Conservation (phyloP, 2,888 invertebrate genomes). For the Steromphala cineraria region DNA sequence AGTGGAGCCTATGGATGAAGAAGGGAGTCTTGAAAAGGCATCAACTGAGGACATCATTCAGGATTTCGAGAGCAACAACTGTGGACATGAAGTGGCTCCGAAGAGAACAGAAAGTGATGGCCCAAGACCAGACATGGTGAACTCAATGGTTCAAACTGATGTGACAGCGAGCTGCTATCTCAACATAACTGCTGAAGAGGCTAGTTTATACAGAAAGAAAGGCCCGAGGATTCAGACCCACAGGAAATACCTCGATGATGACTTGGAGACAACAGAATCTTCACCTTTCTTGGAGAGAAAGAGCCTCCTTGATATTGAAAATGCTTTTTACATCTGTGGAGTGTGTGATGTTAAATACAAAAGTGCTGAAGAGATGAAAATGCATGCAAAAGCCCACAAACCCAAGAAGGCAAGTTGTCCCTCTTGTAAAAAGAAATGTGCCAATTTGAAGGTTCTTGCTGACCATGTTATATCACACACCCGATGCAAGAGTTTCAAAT, state of each 20-base stretch:
- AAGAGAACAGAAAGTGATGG: background rate
- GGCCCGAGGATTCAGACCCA: background rate
- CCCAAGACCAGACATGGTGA: background rate
- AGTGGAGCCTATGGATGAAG: too few relatives aligned
- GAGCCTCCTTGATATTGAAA: background rate
- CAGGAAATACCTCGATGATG: background rate
- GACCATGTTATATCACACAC: slow-evolving; percentile 2
- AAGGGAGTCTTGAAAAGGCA: too few relatives aligned
- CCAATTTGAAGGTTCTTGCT: background rate
- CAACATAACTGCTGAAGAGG: background rate
- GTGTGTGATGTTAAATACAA: background rate
- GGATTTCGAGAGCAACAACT: background rate
- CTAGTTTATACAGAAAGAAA: background rate
- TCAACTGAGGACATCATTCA: too few relatives aligned
- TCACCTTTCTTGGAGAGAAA: slow-evolving; percentile 6
- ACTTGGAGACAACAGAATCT: background rate
- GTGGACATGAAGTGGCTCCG: slow-evolving; percentile 4
- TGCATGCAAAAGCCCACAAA: background rate
- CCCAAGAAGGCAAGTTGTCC: background rate
- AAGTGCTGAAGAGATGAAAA: background rate
- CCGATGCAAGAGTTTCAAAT: background rate
- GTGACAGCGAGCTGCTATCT: background rate
- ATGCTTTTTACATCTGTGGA: slow-evolving; percentile 1
- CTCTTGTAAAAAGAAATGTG: background rate
- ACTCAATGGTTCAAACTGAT: background rate